phyloP scores from a whole-genome alignment of 1,140 invertebrate genomes.

The Himalopsyche phryganea region DNA sequence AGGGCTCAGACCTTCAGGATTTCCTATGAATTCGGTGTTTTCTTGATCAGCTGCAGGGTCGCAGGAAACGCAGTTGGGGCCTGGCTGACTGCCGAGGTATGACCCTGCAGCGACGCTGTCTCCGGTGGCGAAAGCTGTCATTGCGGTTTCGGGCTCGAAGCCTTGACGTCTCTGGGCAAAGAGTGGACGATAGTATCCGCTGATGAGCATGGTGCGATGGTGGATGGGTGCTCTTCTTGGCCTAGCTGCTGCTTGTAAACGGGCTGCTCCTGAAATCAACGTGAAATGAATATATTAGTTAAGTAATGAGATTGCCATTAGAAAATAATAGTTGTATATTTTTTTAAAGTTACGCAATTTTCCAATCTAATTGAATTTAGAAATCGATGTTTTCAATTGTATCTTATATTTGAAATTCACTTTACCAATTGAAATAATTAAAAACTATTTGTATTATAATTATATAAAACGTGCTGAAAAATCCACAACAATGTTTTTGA shows the following conservation, averaged over 20 bases:
- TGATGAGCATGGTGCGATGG: constrained; percentile 28
- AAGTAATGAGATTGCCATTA: too few relatives aligned
- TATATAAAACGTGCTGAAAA: too few relatives aligned
- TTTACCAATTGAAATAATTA: too few relatives aligned
- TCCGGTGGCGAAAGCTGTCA: constrained; percentile 33
- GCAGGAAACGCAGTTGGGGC: constrained; percentile 21
- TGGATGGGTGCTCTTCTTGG: constrained; percentile 20
- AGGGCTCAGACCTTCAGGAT: constrained; percentile 3
- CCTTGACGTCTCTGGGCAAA: constrained; percentile 21
- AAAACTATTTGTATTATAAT: too few relatives aligned
- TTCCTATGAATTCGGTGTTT: constrained; percentile 15
- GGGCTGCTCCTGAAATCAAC: constrained; percentile 4
- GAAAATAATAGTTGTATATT: too few relatives aligned
- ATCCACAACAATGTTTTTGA: too few relatives aligned
- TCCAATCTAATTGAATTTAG: not conserved
- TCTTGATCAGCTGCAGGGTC: constrained; percentile 9
- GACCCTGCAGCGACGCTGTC: constrained; percentile 31
- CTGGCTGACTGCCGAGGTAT: constrained; percentile 21
- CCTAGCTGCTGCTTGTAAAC: constrained; percentile 15
- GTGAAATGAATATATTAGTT: too few relatives aligned
- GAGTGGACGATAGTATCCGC: constrained; percentile 28
- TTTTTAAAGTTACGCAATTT: too few relatives aligned
- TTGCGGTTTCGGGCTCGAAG: constrained; percentile 28
- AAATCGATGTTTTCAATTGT: too few relatives aligned
- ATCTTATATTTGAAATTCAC: too few relatives aligned